Evolutionary conservation across 2,888 invertebrate species (phyloP).

Genomic region (Drosophila niveifrons): DNA sequence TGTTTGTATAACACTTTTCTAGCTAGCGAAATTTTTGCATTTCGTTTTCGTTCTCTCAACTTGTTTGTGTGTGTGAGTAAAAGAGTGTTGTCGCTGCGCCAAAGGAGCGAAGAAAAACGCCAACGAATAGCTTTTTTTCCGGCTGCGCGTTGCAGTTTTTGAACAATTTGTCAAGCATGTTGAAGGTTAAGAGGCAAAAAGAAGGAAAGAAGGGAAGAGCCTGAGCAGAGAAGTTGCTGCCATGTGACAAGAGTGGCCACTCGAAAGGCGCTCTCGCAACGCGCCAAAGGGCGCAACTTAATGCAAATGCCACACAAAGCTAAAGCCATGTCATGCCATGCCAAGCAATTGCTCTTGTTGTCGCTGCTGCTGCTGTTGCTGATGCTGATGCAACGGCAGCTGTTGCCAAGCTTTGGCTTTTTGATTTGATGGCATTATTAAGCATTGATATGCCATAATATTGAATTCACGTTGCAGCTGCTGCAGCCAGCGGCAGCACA

Average conservation of each 20-base stretch:
- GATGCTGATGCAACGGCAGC: not conserved
- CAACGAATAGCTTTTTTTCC: slow-evolving; percentile 26
- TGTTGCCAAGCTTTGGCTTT: slow-evolving; percentile 36
- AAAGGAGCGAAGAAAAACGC: slow-evolving; percentile 6
- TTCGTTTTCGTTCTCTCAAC: slow-evolving; percentile 14
- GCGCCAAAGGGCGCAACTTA: slow-evolving; percentile 31
- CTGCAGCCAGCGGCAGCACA: slow-evolving; percentile 3
- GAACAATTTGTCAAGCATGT: slow-evolving; percentile 54
- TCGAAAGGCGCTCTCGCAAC: slow-evolving; percentile 52
- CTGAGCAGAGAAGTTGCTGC: not conserved
- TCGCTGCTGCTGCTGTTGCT: not conserved
- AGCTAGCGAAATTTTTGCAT: slow-evolving; percentile 33
- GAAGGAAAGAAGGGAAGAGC: not conserved
- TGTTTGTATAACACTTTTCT: slow-evolving; percentile 53
- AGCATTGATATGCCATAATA: slow-evolving; percentile 64
- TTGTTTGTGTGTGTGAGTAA: not conserved
- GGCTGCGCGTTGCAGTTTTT: slow-evolving; percentile 42
- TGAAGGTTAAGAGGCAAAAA: slow-evolving; percentile 29
- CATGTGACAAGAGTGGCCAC: slow-evolving; percentile 58
- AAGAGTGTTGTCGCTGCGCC: not conserved
- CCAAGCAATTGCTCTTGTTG: slow-evolving; percentile 5
- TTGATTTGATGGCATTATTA: slow-evolving; percentile 61
- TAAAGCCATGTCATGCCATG: slow-evolving; percentile 1
- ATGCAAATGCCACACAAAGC: slow-evolving; percentile 21
- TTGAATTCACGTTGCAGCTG: slow-evolving; percentile 17